Evolutionary conservation across 35 echinoderm and acorn worm genomes (phyloP), one percentile per base, ranked within the genome.

Genomic region (Strongylocentrotus purpuratus): DNA sequence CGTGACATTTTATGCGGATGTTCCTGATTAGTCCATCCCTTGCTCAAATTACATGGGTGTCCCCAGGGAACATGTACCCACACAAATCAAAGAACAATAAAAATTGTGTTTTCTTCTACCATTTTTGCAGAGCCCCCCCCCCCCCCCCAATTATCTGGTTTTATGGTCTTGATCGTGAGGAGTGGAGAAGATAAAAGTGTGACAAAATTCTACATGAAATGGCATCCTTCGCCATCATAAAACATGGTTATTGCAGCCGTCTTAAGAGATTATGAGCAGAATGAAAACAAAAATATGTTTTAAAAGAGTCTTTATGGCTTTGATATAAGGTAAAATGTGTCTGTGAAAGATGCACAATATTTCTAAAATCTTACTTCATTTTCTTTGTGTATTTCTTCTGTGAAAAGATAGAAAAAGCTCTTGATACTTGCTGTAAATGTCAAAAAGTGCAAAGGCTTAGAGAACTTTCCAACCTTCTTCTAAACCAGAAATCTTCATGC

Each of bases 31-130:
- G 87, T 89, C 45, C 87, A 46, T 41, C 87, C 33, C 87, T 89
- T 33, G 87, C 87, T 89, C 87, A 89, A 89, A 89, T 89, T 89
- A 46, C 87, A 89, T 11, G 33, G 87, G 87, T 89, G 87, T 89
- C 87, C 45, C 33, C 87, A 46, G 87, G 87, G 87, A 89, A 31
- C 87, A 89, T 89, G 87, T 45, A 89, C 87, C 33, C 32, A 89
- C 87, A 89, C 87, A 89, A 89, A 89, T 89, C 87, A 46, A 20
- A 33, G 22, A 31, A 89, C 45, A 46, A 89, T 89, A 89, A 89
- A 89, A 13, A 86, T 86, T 10, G 85, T 33, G 85, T 33, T 33
- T 33, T 25, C 25, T 70, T 28, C 61, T 70, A 28, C 61, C 61
- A 70, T 70, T 70, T 20, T 5, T 22, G 61, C 61, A 70, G 15